These are phyloP conservation scores for Proisotoma minuta DNA, from an alignment of 2,888 invertebrate species.

Conservation along the genomic window DNA sequence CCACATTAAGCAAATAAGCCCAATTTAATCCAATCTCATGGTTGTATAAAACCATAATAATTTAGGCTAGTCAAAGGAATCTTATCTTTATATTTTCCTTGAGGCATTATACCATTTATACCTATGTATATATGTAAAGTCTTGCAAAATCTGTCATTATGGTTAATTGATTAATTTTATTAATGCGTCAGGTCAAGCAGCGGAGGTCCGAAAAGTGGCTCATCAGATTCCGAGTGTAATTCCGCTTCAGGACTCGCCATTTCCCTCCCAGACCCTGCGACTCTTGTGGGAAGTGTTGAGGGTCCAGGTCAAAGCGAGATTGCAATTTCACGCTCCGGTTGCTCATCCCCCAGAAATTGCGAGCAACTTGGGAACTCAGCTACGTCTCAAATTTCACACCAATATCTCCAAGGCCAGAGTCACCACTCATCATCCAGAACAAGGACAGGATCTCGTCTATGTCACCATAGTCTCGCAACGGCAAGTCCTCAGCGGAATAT, in stretches of 20 bases:
- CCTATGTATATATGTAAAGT: no score
- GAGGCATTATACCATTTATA: no score
- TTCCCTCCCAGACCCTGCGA: slow-evolving; percentile 35
- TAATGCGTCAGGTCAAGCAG: slow-evolving; percentile 2
- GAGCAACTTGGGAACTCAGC: neutral
- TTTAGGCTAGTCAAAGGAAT: no score
- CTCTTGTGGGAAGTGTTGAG: slow-evolving; percentile 17
- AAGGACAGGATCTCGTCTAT: slow-evolving; percentile 46
- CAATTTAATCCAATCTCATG: no score
- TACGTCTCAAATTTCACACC: neutral
- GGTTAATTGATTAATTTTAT: neutral
- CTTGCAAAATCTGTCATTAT: neutral
- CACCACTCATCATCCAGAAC: slow-evolving; percentile 31
- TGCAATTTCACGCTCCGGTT: neutral
- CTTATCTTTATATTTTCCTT: no score
- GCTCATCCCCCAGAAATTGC: slow-evolving; percentile 2
- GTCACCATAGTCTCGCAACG: slow-evolving; percentile 45
- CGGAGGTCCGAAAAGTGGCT: slow-evolving; percentile 8
- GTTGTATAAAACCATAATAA: no score
- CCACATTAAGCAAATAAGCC: no score
- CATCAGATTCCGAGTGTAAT: slow-evolving; percentile 19
- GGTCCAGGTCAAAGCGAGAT: slow-evolving; percentile 12
- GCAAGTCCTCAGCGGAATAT: slow-evolving; percentile 46
- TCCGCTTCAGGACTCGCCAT: slow-evolving; percentile 24
- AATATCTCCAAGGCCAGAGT: slow-evolving; percentile 5